Evolutionary conservation across 2,888 invertebrate genomes (phyloP).

Genomic region (Tanypteryx hageni): DNA sequence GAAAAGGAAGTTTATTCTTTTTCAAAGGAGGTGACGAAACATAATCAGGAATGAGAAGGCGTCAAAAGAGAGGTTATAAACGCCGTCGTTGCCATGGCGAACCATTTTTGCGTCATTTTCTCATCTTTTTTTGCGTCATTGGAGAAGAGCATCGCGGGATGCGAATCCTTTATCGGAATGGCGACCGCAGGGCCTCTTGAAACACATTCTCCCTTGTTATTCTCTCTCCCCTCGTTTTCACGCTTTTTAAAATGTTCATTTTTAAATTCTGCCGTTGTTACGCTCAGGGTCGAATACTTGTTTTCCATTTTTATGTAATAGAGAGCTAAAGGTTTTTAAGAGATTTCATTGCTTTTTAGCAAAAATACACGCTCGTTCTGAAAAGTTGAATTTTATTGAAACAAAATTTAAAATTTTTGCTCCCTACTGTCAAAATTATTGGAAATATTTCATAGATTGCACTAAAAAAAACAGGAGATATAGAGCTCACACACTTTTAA

Average conservation of each 20-base stretch:
- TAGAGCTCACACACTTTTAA: too few species aligned
- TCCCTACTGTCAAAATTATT: too few species aligned
- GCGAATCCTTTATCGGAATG: background rate
- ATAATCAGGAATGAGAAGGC: slow-evolving; percentile 6
- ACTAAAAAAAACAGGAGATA: too few species aligned
- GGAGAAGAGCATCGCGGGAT: background rate
- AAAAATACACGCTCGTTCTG: too few species aligned
- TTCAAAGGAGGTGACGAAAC: background rate
- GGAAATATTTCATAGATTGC: too few species aligned
- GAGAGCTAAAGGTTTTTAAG: too few species aligned
- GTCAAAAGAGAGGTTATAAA: background rate
- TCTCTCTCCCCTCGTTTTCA: background rate
- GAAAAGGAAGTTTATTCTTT: slow-evolving; percentile 20
- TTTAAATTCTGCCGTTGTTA: background rate
- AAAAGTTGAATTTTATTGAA: too few species aligned
- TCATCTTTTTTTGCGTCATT: background rate
- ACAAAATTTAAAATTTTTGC: too few species aligned
- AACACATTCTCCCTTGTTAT: background rate
- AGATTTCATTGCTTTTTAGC: too few species aligned
- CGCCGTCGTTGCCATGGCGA: background rate
- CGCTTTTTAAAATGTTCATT: background rate
- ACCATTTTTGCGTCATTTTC: slow-evolving; percentile 21
- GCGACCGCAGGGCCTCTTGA: background rate
- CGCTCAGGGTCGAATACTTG: too few species aligned
- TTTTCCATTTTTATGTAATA: too few species aligned